Evolutionary conservation across 2,113 vertebrate species (phyloP).

Genomic region (Platycercus adscitus): DNA sequence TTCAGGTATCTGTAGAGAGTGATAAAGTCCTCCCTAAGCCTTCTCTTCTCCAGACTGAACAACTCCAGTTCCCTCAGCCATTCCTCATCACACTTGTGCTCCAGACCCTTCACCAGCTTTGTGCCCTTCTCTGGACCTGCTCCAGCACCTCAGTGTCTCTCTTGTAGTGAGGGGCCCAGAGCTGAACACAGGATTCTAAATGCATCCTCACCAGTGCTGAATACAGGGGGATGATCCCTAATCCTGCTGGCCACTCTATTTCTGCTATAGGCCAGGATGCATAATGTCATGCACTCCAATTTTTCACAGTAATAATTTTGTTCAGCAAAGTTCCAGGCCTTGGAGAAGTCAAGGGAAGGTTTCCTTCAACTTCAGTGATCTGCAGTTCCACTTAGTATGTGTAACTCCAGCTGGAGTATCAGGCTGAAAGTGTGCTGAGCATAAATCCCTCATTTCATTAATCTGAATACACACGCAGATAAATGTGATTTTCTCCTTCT

Average conservation of each 20-base stretch:
- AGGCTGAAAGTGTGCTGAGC: background rate
- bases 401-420: background rate
- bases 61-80: background rate
- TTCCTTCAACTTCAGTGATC: background rate
- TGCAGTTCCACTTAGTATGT: background rate
- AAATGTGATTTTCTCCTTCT: background rate
- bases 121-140: background rate
- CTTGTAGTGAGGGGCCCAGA: background rate
- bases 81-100: background rate
- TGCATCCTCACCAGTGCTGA: background rate
- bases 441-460: background rate
- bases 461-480: background rate
- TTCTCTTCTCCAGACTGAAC: background rate
- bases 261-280: background rate
- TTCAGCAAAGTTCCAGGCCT: background rate
- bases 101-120: background rate
- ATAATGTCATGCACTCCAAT: background rate
- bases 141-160: background rate
- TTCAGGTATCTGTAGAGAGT: background rate
- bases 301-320: background rate
- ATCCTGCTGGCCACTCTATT: background rate
- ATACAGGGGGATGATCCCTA: background rate
- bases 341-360: background rate
- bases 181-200: background rate
- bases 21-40: background rate